Conservation (phyloP, 2,113 vertebrate genomes). For the Atlantisia rogersi region DNA sequence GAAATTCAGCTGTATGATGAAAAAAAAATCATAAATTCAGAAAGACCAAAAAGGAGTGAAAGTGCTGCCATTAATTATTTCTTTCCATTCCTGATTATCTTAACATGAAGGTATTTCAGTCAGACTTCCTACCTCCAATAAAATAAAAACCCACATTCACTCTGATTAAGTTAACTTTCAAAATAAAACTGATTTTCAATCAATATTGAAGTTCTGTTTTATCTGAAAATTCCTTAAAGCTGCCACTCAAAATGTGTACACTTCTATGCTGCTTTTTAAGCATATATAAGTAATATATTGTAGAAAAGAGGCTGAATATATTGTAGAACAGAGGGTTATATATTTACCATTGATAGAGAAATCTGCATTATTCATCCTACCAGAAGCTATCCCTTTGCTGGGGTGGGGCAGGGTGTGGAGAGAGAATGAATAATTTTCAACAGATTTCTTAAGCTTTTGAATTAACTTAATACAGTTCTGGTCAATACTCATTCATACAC, state of each 20-base stretch:
- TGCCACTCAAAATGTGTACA: not conserved
- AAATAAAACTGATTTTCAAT: not conserved
- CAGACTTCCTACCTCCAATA: not conserved
- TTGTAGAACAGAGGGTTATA: not conserved
- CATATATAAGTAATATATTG: not conserved
- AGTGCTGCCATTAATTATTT: not conserved
- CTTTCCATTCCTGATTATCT: not conserved
- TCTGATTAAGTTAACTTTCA: not conserved
- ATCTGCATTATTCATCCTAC: not conserved
- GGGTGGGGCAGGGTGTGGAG: too few relatives aligned
- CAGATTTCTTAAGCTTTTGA: not conserved
- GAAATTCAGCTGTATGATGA: not conserved
- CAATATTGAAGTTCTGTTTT: not conserved
- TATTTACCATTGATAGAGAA: not conserved
- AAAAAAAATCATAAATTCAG: not conserved
- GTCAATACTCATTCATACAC: not conserved
- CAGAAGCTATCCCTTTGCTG: not conserved
- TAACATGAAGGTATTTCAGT: not conserved
- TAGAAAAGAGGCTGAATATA: not conserved
- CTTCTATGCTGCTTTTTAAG: not conserved
- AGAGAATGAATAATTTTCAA: not conserved
- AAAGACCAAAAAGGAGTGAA: not conserved
- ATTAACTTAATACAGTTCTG: not conserved
- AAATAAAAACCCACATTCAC: not conserved
- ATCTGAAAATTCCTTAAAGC: not conserved